Evolutionary conservation across 2,888 invertebrate species (phyloP).

Genomic region (Dromius quadrimaculatus): DNA sequence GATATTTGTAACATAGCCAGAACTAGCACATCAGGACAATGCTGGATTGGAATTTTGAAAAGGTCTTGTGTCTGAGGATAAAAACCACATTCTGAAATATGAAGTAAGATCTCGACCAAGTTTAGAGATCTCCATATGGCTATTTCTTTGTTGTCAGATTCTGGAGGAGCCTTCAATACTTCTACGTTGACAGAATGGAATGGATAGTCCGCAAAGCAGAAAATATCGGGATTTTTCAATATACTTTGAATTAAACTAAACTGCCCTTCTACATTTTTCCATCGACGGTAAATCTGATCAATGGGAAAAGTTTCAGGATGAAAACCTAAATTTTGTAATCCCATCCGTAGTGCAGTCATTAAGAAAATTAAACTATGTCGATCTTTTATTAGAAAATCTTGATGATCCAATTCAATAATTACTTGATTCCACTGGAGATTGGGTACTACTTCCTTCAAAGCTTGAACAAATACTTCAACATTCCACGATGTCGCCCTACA

Average conservation of each 20-base stretch:
- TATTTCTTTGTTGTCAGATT: constrained; percentile 94
- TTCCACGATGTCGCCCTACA: constrained; percentile 82
- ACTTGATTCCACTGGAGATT: constrained; percentile 94
- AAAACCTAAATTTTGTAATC: constrained; percentile 80
- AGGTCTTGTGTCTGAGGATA: constrained; percentile 87
- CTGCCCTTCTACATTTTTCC: constrained; percentile 95
- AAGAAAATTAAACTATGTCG: constrained; percentile 86
- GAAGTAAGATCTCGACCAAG: constrained; percentile 88
- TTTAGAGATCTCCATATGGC: constrained; percentile 94
- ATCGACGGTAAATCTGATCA: constrained; percentile 89
- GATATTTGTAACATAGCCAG: constrained; percentile 90
- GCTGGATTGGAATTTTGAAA: constrained; percentile 91
- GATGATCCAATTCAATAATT: constrained; percentile 89
- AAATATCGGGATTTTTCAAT: constrained; percentile 91
- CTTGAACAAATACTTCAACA: constrained; percentile 91
- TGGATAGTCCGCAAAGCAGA: constrained; percentile 93
- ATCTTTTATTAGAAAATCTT: constrained; percentile 89
- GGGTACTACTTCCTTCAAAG: constrained; percentile 89
- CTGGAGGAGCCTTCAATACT: constrained; percentile 92
- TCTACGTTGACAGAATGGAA: constrained; percentile 89
- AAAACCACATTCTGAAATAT: constrained; percentile 88
- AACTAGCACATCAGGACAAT: constrained; percentile 94
- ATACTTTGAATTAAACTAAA: constrained; percentile 89
- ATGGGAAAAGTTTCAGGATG: constrained; percentile 85
- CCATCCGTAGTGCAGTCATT: constrained; percentile 84